Percentiles rank a stretch among this genome's conserved stretches.
Evolutionary conservation across 2,888 invertebrate genomes (phyloP).

Genomic region (Volucella bombylans): DNA sequence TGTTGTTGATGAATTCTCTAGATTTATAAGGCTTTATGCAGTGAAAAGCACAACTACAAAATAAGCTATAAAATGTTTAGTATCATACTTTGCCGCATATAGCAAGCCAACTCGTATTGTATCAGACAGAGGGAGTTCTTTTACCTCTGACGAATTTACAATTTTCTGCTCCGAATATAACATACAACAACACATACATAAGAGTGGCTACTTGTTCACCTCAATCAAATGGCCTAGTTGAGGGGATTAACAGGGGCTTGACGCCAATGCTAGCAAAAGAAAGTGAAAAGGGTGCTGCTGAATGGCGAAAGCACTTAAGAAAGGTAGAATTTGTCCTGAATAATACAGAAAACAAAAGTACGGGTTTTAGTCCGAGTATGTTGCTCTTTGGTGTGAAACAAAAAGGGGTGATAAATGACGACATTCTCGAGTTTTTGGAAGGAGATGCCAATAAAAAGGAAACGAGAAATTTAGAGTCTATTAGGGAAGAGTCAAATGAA

Average conservation of each 20-base stretch:
- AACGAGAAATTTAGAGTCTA: not conserved
- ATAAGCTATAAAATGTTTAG: constrained; percentile 41
- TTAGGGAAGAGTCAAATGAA: constrained; percentile 12
- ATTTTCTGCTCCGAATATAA: constrained; percentile 4
- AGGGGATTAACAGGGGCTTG: not conserved
- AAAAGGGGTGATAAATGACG: constrained; percentile 70
- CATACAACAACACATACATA: constrained; percentile 10
- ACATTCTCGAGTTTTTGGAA: constrained; percentile 28
- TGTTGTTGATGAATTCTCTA: constrained; percentile 71
- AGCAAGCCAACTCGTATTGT: constrained; percentile 21
- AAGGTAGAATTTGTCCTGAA: too few species aligned
- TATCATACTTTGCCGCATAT: constrained; percentile 38
- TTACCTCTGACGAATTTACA: constrained; percentile 42
- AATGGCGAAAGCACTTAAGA: too few species aligned
- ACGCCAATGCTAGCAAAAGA: constrained; percentile 46
- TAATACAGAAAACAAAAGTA: too few species aligned
- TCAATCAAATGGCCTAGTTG: constrained; percentile 6
- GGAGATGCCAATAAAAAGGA: not conserved
- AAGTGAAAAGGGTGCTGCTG: not conserved
- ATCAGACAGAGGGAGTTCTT: constrained; percentile 53
- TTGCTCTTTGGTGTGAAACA: constrained; percentile 76
- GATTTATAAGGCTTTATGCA: constrained; percentile 76
- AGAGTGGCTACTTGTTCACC: constrained; percentile 9
- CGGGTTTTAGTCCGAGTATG: too few species aligned
- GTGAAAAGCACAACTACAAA: constrained; percentile 39